These are phyloP conservation scores for human DNA, from an alignment of 2,113 vertebrate genomes.

Conservation along the genomic window GRCh38 chr1:12567001-12567500, in stretches of 20 bases:
- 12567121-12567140: neutral
- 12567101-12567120: neutral
- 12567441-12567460: fast-evolving
- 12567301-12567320: neutral
- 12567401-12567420: neutral
- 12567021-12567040: neutral
- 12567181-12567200: fast-evolving
- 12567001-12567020: neutral
- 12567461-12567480: neutral
- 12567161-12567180: fast-evolving
- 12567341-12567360: neutral
- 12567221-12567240: neutral
- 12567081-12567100: neutral
- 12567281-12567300: neutral
- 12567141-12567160: neutral
- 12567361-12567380: neutral
- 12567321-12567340: neutral
- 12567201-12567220: neutral
- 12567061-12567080: neutral
- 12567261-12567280: neutral
- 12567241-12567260: neutral
- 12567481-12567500: neutral
- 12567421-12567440: neutral
- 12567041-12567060: neutral
- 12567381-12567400: neutral